Conservation (phyloP, 2,113 vertebrate genomes). For the Ceyx cyanopectus region DNA sequence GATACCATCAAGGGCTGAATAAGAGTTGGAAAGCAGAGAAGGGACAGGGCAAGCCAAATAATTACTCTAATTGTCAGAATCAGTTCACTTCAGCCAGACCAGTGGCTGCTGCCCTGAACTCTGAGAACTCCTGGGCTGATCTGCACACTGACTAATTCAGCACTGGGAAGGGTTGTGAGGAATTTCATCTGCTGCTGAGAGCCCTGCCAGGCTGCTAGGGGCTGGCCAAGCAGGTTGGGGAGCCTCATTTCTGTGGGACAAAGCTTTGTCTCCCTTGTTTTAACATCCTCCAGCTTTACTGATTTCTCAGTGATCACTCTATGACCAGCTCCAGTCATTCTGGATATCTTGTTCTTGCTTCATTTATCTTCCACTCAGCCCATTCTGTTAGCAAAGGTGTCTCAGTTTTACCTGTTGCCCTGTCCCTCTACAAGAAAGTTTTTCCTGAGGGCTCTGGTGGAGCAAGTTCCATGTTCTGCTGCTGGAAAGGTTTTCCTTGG, state of each 20-base stretch:
- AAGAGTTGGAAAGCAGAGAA: slow-evolving; percentile 36
- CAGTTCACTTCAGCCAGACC: background rate
- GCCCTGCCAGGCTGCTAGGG: background rate
- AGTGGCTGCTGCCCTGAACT: background rate
- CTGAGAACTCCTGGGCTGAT: background rate
- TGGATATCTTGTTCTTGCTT: background rate
- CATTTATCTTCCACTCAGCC: background rate
- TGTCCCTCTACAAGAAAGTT: background rate
- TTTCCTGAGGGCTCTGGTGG: background rate
- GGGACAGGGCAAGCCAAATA: slow-evolving; percentile 14
- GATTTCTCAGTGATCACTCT: background rate
- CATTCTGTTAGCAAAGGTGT: background rate
- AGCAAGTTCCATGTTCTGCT: background rate
- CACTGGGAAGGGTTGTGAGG: background rate
- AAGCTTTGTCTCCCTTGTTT: background rate
- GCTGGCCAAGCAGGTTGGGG: background rate
- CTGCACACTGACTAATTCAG: background rate
- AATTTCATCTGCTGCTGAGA: background rate
- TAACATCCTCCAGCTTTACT: background rate
- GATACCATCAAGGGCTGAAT: slow-evolving; percentile 64
- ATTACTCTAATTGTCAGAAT: background rate
- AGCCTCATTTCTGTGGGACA: no score
- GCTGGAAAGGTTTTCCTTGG: background rate
- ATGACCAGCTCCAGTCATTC: accelerated
- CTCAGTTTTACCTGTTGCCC: background rate